phyloP scores from a whole-genome alignment of 2,888 invertebrate genomes.

The Sericinus montela region DNA sequence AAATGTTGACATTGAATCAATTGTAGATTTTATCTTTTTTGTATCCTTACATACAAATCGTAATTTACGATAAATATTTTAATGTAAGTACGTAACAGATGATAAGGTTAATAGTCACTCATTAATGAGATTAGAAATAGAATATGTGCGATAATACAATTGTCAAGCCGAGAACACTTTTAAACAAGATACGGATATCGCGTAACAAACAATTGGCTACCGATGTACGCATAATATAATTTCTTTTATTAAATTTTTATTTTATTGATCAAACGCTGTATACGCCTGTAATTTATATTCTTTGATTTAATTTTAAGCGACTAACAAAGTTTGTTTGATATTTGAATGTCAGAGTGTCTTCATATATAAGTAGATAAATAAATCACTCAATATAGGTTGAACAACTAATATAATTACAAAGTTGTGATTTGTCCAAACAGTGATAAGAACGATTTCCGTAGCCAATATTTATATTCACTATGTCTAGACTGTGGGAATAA shows the following conservation, averaged over 20 bases:
- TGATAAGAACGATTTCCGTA: conserved; percentile 39
- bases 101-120: conserved; percentile 19
- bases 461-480: conserved; percentile 46
- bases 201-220: conserved; percentile 3
- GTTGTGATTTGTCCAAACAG: conserved; percentile 2
- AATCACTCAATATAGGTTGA: neutral
- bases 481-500: conserved; percentile 52
- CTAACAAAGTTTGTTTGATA: too few species aligned
- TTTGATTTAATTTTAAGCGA: too few species aligned
- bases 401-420: neutral
- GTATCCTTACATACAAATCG: too few species aligned
- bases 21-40: too few species aligned
- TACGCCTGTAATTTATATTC: too few species aligned
- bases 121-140: conserved; percentile 15
- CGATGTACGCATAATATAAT: conserved; percentile 9
- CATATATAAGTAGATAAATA: too few species aligned
- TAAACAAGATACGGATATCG: conserved; percentile 11
- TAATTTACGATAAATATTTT: conserved; percentile 9
- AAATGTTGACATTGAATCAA: neutral
- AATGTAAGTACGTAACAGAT: conserved; percentile 5
- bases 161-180: conserved; percentile 7
- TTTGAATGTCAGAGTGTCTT: too few species aligned
- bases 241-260: too few species aligned
- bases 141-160: conserved; percentile 14
- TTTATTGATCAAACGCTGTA: too few species aligned